Evolutionary conservation across 2,797 vertebrate genomes (phyloP), one percentile per base, ranked within the genome.

Genomic region (Typhlichthys subterraneus): DNA sequence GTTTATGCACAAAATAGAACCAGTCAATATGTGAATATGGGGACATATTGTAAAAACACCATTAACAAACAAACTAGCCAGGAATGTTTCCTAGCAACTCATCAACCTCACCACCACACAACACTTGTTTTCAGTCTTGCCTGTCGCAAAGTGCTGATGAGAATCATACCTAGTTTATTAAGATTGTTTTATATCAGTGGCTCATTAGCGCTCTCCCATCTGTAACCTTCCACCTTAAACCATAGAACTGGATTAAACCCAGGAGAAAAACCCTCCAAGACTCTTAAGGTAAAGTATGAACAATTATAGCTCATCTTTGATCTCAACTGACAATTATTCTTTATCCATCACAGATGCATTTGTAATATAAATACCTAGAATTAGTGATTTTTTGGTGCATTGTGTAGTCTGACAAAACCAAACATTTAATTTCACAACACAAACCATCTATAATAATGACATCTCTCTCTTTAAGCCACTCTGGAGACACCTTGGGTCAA

Each of bases 191-290:
- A n/a, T 46, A 46, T 57, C 66, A 57, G 66, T 12, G 42, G 33
- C 55, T 69, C 49, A 55, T 87, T 87, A 87, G 83, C 47, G 9
- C 47, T 42, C 61, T 61, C 65, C 88, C 90, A 90, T 91, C 88
- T 91, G 90, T 70, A 77, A 61, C 61, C 48, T 63, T 82, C 82
- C 89, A 90, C 82, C 84, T 89, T 67, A 56, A 42, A 63, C 67
- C 65, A 67, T 72, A 69, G 72, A 45, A 59, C 81, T 45, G 65
- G 72, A 65, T 76, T 62, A 66, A 10, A 51, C 63, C 85, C 73
- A 67, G 79, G 53, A 61, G 53, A 76, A 74, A 61, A 54, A 7
- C n/a, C 70, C 53, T 58, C 33, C 45, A 42, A 70, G 64, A 73
- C 59, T 63, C 47, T 48, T 67, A 77, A 38, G 53, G n/a, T 33